These are phyloP conservation scores for Neotoma lepida DNA, from an alignment of 2,113 vertebrate genomes.

Conservation along the genomic window DNA sequence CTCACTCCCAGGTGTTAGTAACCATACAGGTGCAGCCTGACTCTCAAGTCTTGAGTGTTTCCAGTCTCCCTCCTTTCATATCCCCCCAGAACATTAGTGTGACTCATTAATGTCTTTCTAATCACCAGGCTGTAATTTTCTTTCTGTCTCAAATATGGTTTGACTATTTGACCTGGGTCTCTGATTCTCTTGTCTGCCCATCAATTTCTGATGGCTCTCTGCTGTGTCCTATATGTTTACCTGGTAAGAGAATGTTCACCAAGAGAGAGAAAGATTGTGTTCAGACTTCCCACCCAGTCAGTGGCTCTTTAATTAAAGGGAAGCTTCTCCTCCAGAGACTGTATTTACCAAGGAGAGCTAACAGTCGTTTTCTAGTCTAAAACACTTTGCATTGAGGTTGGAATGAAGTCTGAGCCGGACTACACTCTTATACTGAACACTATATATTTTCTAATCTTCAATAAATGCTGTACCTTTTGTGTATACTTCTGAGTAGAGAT, in stretches of 20 bases:
- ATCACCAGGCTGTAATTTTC: not conserved
- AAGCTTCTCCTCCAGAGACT: not conserved
- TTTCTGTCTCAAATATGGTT: not conserved
- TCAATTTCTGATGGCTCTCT: not conserved
- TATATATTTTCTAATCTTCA: not conserved
- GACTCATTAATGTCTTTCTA: not conserved
- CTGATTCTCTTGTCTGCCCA: not conserved
- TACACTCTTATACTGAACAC: not conserved
- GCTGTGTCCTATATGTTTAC: not conserved
- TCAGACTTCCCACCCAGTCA: not conserved
- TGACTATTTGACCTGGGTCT: not conserved
- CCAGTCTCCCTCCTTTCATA: not conserved
- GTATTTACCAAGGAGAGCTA: not conserved
- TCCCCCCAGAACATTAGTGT: not conserved
- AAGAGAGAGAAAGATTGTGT: not conserved
- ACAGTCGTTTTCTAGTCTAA: slow-evolving; percentile 9
- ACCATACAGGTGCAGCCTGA: not conserved
- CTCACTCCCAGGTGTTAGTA: not conserved
- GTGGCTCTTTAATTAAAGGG: not conserved
- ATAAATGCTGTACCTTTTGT: not conserved
- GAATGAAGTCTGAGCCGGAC: not conserved
- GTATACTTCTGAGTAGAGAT: not conserved
- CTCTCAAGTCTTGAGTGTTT: not conserved
- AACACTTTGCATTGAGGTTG: not conserved
- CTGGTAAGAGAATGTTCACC: not conserved